These are phyloP conservation scores for Aphidius gifuensis DNA, from an alignment of 1,140 invertebrate species.

Conservation along the genomic window DNA sequence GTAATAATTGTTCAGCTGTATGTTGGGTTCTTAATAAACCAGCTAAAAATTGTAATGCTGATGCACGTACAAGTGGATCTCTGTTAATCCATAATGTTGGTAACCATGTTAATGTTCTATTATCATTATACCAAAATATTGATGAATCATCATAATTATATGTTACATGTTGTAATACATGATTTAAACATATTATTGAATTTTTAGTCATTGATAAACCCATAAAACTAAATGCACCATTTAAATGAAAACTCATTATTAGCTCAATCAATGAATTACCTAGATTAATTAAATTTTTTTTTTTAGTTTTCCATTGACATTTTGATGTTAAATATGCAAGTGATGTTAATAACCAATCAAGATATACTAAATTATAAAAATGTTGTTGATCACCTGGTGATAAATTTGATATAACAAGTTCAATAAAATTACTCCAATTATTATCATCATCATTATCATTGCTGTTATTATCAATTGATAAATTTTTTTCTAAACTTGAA, in stretches of 20 bases:
- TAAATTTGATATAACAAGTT: conserved; percentile 42
- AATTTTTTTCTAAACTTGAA: conserved; percentile 32
- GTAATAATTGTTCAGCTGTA: conserved; percentile 46
- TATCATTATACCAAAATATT: conserved; percentile 47
- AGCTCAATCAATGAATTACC: conserved; percentile 51
- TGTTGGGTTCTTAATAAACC: conserved; percentile 48
- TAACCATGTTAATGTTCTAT: conserved; percentile 47
- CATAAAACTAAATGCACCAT: conserved; percentile 56
- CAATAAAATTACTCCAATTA: conserved; percentile 41
- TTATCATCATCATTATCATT: conserved; percentile 29
- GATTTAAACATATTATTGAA: conserved; percentile 57
- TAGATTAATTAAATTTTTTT: conserved; percentile 38
- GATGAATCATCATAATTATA: conserved; percentile 37
- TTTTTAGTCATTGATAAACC: conserved; percentile 58
- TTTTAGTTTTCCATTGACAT: conserved; percentile 48
- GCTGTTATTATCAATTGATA: conserved; percentile 12
- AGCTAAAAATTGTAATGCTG: conserved; percentile 53
- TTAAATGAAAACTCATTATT: conserved; percentile 55
- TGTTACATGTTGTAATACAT: conserved; percentile 53
- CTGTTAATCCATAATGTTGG: conserved; percentile 52
- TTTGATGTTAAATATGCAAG: conserved; percentile 54
- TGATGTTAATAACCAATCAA: conserved; percentile 55
- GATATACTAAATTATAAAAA: conserved; percentile 49
- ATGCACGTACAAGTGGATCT: conserved; percentile 57
- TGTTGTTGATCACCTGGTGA: conserved; percentile 46